A percentile compares a stretch with the other conserved stretches of the same genome.
These are phyloP conservation scores for Cranoglanis bouderius DNA, from an alignment of 2,113 vertebrate species.

Conservation along the genomic window DNA sequence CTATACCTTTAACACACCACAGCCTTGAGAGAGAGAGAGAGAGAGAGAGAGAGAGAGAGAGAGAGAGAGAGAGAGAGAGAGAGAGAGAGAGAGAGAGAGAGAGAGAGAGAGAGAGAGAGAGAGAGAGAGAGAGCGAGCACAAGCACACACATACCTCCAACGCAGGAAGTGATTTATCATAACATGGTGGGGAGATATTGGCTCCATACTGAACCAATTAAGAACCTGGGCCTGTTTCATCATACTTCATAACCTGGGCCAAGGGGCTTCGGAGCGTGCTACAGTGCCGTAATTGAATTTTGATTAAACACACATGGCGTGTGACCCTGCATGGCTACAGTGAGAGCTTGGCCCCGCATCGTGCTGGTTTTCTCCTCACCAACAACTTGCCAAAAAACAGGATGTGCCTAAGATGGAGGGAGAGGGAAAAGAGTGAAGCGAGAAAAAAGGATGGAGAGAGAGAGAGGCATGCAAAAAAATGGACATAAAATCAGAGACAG, in stretches of 20 bases:
- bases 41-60: slow-evolving; percentile 10
- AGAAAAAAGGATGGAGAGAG: slow-evolving; percentile 67
- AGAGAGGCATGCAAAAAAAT: slow-evolving; percentile 37
- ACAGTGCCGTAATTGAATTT: slow-evolving; percentile 89
- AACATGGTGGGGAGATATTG: slow-evolving; percentile 84
- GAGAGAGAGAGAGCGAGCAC: slow-evolving; percentile 13
- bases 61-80: slow-evolving; percentile 17
- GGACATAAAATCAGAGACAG: slow-evolving; percentile 76
- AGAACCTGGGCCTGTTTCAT: slow-evolving; percentile 81
- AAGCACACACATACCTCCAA: slow-evolving; percentile 82
- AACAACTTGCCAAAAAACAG: slow-evolving; percentile 87
- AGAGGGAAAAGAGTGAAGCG: slow-evolving; percentile 63
- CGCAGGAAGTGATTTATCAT: slow-evolving; percentile 92
- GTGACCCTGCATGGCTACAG: slow-evolving; percentile 79
- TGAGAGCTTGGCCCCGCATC: slow-evolving; percentile 60
- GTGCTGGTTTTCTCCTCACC: slow-evolving; percentile 78
- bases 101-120: neutral
- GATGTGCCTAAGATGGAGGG: slow-evolving; percentile 79
- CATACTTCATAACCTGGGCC: slow-evolving; percentile 87
- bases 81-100: slow-evolving; percentile 20
- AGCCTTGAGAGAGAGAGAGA: slow-evolving; percentile 50
- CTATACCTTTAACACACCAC: slow-evolving; percentile 34
- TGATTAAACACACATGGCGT: slow-evolving; percentile 93
- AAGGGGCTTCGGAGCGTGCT: slow-evolving; percentile 83
- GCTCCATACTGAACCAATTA: slow-evolving; percentile 92